Evolutionary conservation across 2,888 invertebrate genomes (phyloP).

Genomic region (Cheilosia vernalis): DNA sequence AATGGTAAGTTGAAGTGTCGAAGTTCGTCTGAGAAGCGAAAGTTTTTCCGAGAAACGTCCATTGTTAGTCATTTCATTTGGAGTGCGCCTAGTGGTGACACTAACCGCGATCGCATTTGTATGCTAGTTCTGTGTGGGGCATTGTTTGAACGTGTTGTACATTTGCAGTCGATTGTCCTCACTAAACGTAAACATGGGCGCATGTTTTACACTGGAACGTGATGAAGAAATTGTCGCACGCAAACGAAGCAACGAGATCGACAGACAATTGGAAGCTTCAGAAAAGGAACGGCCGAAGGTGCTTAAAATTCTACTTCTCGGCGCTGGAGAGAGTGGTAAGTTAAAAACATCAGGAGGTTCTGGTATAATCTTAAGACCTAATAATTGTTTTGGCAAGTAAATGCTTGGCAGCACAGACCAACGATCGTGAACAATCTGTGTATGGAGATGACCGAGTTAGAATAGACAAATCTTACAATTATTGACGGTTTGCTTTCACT

Average conservation of each 20-base stretch:
- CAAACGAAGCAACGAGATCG: constrained; percentile 86
- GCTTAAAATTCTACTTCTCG: constrained; percentile 86
- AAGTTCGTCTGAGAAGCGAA: constrained; percentile 29
- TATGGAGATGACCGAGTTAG: no score
- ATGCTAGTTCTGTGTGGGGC: constrained; percentile 36
- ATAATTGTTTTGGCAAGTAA: no score
- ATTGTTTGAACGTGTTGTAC: constrained; percentile 25
- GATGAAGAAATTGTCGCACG: constrained; percentile 86
- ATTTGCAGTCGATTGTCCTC: constrained; percentile 67
- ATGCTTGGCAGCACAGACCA: background rate
- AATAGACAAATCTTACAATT: no score
- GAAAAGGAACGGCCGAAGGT: constrained; percentile 86
- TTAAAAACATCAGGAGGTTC: background rate
- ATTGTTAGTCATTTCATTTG: constrained; percentile 51
- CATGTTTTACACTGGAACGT: constrained; percentile 86
- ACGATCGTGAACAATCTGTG: background rate
- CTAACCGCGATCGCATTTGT: constrained; percentile 48
- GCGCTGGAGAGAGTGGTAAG: constrained; percentile 86
- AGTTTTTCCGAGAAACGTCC: constrained; percentile 61
- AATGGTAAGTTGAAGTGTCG: constrained; percentile 58
- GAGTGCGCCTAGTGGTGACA: constrained; percentile 44
- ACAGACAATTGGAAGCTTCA: constrained; percentile 85
- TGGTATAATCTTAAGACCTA: background rate
- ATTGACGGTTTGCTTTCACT: background rate
- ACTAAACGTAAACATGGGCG: constrained; percentile 84